A percentile compares a stretch with the other conserved stretches of the same genome.
These are phyloP conservation scores for Pocillopora damicornis DNA, from an alignment of 64 coral and sea anemone species.

Conservation along the genomic window DNA sequence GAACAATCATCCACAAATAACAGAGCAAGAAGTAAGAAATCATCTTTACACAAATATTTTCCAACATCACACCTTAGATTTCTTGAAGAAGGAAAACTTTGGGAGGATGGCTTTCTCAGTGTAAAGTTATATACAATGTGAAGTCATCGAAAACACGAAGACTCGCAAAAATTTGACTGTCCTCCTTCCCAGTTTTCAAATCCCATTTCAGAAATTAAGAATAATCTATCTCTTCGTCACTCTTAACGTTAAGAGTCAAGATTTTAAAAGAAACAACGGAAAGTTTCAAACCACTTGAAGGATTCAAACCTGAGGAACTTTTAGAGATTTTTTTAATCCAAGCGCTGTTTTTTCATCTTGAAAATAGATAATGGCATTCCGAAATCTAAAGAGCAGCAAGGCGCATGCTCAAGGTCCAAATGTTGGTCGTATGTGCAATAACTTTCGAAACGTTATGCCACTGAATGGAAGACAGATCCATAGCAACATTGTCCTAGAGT, in stretches of 20 bases:
- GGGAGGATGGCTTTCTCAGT: no score
- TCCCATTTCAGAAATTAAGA: no score
- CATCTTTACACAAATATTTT: no score
- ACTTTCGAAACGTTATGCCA: conserved; percentile 50
- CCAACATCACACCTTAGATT: background rate
- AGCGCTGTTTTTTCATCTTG: background rate
- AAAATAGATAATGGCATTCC: conserved; percentile 37
- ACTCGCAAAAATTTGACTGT: no score
- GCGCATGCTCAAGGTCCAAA: conserved; percentile 33
- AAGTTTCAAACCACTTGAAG: background rate
- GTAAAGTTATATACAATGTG: no score
- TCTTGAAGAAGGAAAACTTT: background rate
- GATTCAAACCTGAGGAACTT: no score
- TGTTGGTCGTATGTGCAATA: conserved; percentile 57
- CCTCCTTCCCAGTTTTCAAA: no score
- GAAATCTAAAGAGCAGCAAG: conserved; percentile 52
- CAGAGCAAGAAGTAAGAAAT: conserved; percentile 50
- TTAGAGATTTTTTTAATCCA: no score
- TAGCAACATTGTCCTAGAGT: conserved; percentile 45
- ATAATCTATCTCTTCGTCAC: no score
- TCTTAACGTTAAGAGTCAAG: no score
- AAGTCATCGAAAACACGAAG: no score
- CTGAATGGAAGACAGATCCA: conserved; percentile 49
- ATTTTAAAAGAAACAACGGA: no score
- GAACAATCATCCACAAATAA: conserved; percentile 60